Conservation (phyloP, 2,113 vertebrate species). For the Dendrocopos noguchii region DNA sequence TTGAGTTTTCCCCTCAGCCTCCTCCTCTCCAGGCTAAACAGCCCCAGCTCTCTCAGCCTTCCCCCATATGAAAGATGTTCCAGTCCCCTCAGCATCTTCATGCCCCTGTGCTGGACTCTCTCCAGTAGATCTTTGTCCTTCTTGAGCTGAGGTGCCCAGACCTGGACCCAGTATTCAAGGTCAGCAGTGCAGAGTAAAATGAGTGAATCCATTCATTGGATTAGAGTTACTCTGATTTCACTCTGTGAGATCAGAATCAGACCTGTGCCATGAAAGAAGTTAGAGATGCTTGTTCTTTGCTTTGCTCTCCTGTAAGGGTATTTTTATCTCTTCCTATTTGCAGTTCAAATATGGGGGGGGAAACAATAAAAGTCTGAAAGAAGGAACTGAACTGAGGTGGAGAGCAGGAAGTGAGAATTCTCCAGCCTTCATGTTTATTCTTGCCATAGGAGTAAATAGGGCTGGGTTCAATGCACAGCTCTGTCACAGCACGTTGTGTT, state of each 20-base stretch:
- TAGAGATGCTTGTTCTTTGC: neutral
- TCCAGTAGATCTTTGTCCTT: too few species aligned
- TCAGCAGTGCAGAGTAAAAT: too few species aligned
- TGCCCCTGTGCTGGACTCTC: too few species aligned
- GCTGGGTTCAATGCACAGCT: neutral
- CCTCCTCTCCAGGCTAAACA: too few species aligned
- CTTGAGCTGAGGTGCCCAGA: too few species aligned
- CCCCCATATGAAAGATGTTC: too few species aligned
- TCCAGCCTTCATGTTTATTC: slow-evolving; percentile 19
- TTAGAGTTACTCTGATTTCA: neutral
- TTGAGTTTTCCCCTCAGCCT: too few species aligned
- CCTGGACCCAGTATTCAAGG: too few species aligned
- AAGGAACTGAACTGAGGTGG: neutral
- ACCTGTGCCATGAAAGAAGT: neutral
- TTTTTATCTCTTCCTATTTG: slow-evolving; percentile 36
- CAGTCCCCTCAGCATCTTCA: too few species aligned
- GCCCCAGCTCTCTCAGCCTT: too few species aligned
- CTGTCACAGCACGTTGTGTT: neutral
- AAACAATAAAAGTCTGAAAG: slow-evolving; percentile 23
- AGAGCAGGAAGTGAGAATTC: slow-evolving; percentile 34
- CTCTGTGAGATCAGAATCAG: slow-evolving; percentile 1
- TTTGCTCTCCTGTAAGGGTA: neutral
- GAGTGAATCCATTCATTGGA: neutral
- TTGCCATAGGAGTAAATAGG: neutral
- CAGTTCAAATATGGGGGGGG: neutral